A percentile compares a stretch with the other conserved stretches of the same genome.
phyloP scores from a whole-genome alignment of 2,113 vertebrate genomes.

The Osmerus eperlanus region DNA sequence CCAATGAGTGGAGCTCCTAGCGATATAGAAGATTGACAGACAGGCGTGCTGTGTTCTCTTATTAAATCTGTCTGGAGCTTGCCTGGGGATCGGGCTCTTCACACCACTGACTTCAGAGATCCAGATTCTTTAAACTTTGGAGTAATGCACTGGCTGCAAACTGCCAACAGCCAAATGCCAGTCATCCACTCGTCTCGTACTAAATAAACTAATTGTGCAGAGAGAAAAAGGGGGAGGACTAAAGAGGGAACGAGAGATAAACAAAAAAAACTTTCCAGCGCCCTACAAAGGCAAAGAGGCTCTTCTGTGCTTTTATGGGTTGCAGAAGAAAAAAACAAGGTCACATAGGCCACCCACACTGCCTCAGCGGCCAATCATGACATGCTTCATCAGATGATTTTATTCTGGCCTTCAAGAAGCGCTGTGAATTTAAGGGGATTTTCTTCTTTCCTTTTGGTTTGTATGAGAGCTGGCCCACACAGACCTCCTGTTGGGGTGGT shows the following conservation, averaged over 20 bases:
- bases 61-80: conserved; percentile 32
- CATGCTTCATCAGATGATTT: neutral
- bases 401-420: neutral
- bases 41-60: conserved; percentile 7
- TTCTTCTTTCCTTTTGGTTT: conserved; percentile 20
- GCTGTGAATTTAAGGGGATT: neutral
- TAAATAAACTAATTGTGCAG: conserved; percentile 57
- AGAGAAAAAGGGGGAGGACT: neutral
- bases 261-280: conserved; percentile 55
- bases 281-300: conserved; percentile 38
- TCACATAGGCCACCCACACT: neutral
- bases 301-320: conserved; percentile 27
- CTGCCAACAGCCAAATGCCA: conserved; percentile 39
- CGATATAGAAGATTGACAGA: neutral
- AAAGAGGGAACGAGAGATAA: conserved; percentile 37
- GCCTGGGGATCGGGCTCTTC: conserved; percentile 38
- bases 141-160: conserved; percentile 57
- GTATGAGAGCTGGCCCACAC: neutral
- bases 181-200: conserved; percentile 46
- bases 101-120: conserved; percentile 13
- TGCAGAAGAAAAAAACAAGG: conserved; percentile 23
- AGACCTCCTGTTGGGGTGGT: neutral
- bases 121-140: conserved; percentile 50
- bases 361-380: neutral
- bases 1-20: neutral